These are phyloP conservation scores for Epinotia bilunana DNA, from an alignment of 2,888 invertebrate genomes.

Conservation along the genomic window DNA sequence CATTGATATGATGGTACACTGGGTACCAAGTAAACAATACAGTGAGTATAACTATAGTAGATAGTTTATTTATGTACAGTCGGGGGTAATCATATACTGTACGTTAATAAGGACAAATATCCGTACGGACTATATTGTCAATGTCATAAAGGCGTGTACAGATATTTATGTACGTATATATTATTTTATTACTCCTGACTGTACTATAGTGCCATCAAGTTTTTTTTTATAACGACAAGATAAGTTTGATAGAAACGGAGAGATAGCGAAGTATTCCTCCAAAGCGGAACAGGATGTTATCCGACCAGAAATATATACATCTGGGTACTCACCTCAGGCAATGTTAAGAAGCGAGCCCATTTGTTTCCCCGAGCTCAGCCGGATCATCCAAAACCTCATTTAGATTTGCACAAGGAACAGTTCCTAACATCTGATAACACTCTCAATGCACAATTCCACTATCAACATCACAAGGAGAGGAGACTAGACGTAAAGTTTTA, in stretches of 20 bases:
- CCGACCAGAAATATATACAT: not conserved
- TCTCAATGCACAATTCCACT: slow-evolving; percentile 1
- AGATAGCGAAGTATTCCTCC: no score
- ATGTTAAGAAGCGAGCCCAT: slow-evolving; percentile 26
- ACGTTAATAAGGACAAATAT: no score
- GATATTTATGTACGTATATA: no score
- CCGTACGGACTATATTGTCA: no score
- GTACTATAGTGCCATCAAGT: not conserved
- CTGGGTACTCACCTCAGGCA: slow-evolving; percentile 29
- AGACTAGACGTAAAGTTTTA: not conserved
- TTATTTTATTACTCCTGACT: no score
- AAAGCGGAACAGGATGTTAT: not conserved
- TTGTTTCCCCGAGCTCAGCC: slow-evolving; percentile 10
- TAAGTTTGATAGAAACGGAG: no score
- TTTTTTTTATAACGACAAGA: not conserved
- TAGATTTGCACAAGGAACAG: slow-evolving; percentile 15
- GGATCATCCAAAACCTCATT: slow-evolving; percentile 18
- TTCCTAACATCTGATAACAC: slow-evolving; percentile 1
- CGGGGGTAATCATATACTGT: no score
- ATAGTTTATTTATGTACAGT: no score
- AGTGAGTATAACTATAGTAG: no score
- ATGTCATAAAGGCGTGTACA: no score
- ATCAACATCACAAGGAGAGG: not conserved
- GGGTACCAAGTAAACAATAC: no score
- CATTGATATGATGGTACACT: no score